Percentiles rank a stretch among this genome's conserved stretches.
Conservation (phyloP, 2,113 vertebrate species). For the Lophura nycthemera region DNA sequence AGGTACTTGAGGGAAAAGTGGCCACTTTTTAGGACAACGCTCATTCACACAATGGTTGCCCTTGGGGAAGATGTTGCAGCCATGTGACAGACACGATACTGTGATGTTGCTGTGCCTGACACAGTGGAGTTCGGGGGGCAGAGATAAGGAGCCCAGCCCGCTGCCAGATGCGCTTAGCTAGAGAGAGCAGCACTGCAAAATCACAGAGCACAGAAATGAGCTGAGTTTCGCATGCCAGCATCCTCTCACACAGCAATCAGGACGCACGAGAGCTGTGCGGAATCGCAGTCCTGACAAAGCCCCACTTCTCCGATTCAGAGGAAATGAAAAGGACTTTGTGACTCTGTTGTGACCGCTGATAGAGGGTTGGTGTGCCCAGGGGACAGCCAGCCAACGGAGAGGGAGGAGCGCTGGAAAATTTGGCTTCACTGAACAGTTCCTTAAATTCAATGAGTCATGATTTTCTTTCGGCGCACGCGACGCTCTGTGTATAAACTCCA, state of each 20-base stretch:
- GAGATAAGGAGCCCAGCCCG: neutral
- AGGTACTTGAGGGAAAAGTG: neutral
- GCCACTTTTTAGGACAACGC: neutral
- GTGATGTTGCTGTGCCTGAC: neutral
- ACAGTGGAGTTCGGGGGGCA: neutral
- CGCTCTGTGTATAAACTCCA: neutral
- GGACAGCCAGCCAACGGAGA: neutral
- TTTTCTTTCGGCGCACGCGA: neutral
- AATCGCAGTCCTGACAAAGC: neutral
- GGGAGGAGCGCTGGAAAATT: neutral
- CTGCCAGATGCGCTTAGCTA: neutral
- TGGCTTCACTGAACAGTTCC: neutral
- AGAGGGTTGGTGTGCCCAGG: neutral
- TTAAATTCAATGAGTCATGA: constrained; percentile 6
- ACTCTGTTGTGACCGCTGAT: neutral
- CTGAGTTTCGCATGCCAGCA: neutral
- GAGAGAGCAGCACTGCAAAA: neutral
- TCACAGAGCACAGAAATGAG: neutral
- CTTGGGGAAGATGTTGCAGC: accelerated
- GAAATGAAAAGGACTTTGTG: neutral
- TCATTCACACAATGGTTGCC: neutral
- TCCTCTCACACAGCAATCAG: neutral
- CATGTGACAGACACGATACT: neutral
- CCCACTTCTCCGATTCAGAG: neutral
- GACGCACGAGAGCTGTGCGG: neutral